Evolutionary conservation across 2,797 vertebrate genomes (phyloP), one percentile per base, ranked within the genome.

Genomic region (Channallabes apus): DNA sequence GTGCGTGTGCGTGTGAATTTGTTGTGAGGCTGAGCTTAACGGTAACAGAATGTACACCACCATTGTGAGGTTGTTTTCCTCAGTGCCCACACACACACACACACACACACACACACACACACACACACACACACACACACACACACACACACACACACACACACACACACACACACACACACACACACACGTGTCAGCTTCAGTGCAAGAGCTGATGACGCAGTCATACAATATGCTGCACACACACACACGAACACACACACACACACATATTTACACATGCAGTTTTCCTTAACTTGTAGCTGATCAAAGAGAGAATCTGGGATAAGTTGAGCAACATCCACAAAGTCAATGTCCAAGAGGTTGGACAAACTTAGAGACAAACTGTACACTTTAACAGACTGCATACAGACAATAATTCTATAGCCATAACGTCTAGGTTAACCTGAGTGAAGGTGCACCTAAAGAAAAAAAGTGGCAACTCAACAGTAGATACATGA

Each of bases 131-230:
- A 41, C 38, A 41, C 38, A 41, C 38, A 7, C 38, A 41, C 91
- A 89, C 86, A 46, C 41, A 46, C 38, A 41, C 38, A 41, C 38
- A 41, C 38, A 8, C 41, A 41, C 41, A 41, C 41, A 41, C 41
- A 8, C 41, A 46, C 41, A 46, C n/a, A n/a, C n/a, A n/a, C n/a
- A n/a, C n/a, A n/a, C n/a, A n/a, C n/a, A n/a, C n/a, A n/a, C n/a
- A n/a, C n/a, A n/a, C n/a, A n/a, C n/a, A n/a, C 91, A 89, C 86
- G 87, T 91, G 87, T 91, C 90, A 90, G 88, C 82, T 80, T 82
- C 82, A 88, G 88, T 86, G 67, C 67, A 83, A 83, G 65, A 83
- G 54, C 91, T 72, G 87, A 85, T 56, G 75, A 84, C 86, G 82
- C 83, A 78, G 76, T 24, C 38, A 65, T 73, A 64, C n/a, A n/a